These are phyloP conservation scores for Phocoena phocoena DNA, from an alignment of 2,113 vertebrate species.

Conservation along the genomic window DNA sequence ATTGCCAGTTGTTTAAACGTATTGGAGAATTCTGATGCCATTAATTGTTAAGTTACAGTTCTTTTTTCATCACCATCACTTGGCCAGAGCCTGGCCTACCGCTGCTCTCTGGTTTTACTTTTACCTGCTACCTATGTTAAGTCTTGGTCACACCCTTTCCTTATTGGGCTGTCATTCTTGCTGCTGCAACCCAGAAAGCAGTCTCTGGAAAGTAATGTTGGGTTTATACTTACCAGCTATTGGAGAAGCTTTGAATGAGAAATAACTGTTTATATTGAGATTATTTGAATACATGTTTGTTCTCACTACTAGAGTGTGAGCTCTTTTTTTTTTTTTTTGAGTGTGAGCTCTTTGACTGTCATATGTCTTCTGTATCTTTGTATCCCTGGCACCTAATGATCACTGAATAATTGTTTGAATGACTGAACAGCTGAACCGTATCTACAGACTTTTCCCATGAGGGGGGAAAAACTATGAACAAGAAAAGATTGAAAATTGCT, in stretches of 20 bases:
- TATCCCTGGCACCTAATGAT: not conserved
- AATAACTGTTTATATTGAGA: not conserved
- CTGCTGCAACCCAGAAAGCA: not conserved
- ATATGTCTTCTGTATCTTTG: not conserved
- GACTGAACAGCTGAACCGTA: not conserved
- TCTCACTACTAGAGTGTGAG: not conserved
- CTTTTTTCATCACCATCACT: not conserved
- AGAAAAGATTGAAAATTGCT: not conserved
- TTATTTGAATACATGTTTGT: not conserved
- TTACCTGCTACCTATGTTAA: not conserved
- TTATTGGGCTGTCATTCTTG: not conserved
- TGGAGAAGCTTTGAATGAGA: slow-evolving; percentile 8
- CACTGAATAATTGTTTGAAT: not conserved
- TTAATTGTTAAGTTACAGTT: not conserved
- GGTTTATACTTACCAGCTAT: not conserved
- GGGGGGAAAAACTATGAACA: not conserved
- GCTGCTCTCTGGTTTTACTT: not conserved
- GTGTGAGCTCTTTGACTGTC: not conserved
- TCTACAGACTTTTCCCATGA: not conserved
- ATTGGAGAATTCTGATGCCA: not conserved
- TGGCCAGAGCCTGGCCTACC: not conserved
- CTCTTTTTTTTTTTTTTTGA: not conserved
- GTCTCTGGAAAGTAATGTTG: not conserved
- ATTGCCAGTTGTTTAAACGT: slow-evolving; percentile 22
- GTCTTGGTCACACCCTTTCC: not conserved